A percentile compares a stretch with the other conserved stretches of the same genome.
Evolutionary conservation across 2,888 invertebrate species (phyloP).

Genomic region (Drosophila neotestacea): DNA sequence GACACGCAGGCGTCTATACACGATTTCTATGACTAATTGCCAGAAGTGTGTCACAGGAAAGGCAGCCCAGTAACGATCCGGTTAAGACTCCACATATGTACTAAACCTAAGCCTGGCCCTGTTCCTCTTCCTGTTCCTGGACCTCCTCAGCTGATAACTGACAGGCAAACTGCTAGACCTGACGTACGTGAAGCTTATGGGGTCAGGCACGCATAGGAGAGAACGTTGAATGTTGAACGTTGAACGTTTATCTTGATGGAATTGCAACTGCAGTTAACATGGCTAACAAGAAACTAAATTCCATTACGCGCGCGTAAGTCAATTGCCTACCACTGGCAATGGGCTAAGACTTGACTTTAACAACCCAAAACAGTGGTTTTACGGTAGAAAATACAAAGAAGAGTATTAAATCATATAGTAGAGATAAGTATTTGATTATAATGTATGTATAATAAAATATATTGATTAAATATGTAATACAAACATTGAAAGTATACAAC

Average conservation of each 20-base stretch:
- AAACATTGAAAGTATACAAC: too few species aligned
- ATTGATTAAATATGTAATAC: too few species aligned
- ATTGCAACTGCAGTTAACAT: constrained; percentile 61
- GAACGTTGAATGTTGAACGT: constrained; percentile 17
- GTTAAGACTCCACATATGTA: not conserved
- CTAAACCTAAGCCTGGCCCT: not conserved
- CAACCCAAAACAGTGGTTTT: constrained; percentile 27
- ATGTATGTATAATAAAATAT: too few species aligned
- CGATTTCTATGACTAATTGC: constrained; percentile 83
- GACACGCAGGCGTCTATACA: constrained; percentile 74
- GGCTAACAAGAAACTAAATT: constrained; percentile 79
- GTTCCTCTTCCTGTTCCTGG: not conserved
- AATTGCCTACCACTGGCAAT: constrained; percentile 34
- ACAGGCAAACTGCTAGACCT: constrained; percentile 36
- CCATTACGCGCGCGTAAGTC: constrained; percentile 65
- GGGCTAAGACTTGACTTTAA: constrained; percentile 9
- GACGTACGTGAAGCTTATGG: constrained; percentile 47
- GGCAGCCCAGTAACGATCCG: constrained; percentile 46
- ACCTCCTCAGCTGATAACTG: constrained; percentile 18
- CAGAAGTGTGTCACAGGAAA: constrained; percentile 82
- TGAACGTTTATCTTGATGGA: constrained; percentile 67
- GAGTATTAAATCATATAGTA: not conserved
- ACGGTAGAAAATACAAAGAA: not conserved
- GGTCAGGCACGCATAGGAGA: constrained; percentile 66
- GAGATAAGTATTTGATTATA: too few species aligned